phyloP scores from a whole-genome alignment of 2,113 vertebrate genomes.

The Passer domesticus region DNA sequence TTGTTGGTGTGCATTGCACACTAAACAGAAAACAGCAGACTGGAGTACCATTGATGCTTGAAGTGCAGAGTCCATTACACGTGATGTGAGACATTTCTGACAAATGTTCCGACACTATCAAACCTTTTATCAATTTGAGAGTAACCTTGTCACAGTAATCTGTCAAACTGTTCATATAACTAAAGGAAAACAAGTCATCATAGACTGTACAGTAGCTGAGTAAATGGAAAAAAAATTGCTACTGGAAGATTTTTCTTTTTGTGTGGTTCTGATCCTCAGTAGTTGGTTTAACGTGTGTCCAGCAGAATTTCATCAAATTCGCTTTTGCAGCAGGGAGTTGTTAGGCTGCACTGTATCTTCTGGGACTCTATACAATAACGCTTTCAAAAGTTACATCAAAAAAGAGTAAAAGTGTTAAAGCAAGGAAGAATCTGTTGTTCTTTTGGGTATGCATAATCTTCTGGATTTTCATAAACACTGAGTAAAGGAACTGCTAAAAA shows the following conservation, averaged over 20 bases:
- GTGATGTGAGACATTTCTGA: slow-evolving; percentile 71
- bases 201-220: slow-evolving; percentile 42
- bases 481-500: background rate
- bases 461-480: background rate
- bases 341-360: background rate
- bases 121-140: slow-evolving; percentile 80
- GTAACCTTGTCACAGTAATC: slow-evolving; percentile 76
- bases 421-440: background rate
- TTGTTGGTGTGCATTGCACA: background rate
- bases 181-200: slow-evolving; percentile 74
- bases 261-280: slow-evolving; percentile 30
- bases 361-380: background rate
- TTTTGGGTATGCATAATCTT: background rate
- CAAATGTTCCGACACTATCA: slow-evolving; percentile 76
- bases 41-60: slow-evolving; percentile 29
- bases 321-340: background rate
- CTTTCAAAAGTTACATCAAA: background rate
- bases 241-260: slow-evolving; percentile 39
- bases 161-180: slow-evolving; percentile 73
- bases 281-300: background rate
- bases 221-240: slow-evolving; percentile 62
- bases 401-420: background rate
- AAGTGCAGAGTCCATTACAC: slow-evolving; percentile 60
- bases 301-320: slow-evolving; percentile 31
- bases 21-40: slow-evolving; percentile 4